Conservation (phyloP, 1,140 invertebrate genomes). For the Cardiocondyla obscurior region DNA sequence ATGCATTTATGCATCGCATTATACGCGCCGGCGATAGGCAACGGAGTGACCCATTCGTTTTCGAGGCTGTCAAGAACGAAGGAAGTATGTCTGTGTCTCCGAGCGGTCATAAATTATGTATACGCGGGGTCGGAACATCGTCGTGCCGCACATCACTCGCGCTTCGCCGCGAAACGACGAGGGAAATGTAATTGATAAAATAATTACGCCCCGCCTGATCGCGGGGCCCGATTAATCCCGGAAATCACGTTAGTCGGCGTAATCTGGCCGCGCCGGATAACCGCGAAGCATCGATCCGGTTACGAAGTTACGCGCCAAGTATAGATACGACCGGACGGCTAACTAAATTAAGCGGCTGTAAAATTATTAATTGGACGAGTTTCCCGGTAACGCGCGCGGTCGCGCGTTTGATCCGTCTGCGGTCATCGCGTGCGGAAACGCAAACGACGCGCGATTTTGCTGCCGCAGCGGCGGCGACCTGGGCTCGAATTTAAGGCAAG, state of each 20-base stretch:
- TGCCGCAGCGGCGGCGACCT: not conserved
- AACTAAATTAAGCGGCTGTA: slow-evolving; percentile 26
- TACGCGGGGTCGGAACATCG: not conserved
- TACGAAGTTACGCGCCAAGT: slow-evolving; percentile 21
- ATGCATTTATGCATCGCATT: slow-evolving; percentile 82
- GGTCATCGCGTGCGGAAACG: not conserved
- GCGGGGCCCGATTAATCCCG: not conserved
- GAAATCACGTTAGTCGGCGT: not conserved
- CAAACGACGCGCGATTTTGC: not conserved
- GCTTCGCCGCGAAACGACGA: not conserved
- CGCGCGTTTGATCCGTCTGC: not conserved
- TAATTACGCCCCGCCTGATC: not conserved
- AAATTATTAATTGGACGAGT: slow-evolving; percentile 39
- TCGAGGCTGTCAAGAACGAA: slow-evolving; percentile 7
- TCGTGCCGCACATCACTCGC: not conserved
- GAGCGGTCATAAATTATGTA: slow-evolving; percentile 26
- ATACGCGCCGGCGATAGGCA: slow-evolving; percentile 59
- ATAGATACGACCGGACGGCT: slow-evolving; percentile 22
- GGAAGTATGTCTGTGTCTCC: slow-evolving; percentile 13
- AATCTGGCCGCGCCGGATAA: not conserved
- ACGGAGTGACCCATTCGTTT: slow-evolving; percentile 60
- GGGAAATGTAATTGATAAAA: slow-evolving; percentile 39
- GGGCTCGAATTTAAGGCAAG: not conserved
- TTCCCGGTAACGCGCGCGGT: no score
- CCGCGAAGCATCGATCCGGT: not conserved